phyloP scores from a whole-genome alignment of 2,113 vertebrate genomes.

The Bubo bubo region DNA sequence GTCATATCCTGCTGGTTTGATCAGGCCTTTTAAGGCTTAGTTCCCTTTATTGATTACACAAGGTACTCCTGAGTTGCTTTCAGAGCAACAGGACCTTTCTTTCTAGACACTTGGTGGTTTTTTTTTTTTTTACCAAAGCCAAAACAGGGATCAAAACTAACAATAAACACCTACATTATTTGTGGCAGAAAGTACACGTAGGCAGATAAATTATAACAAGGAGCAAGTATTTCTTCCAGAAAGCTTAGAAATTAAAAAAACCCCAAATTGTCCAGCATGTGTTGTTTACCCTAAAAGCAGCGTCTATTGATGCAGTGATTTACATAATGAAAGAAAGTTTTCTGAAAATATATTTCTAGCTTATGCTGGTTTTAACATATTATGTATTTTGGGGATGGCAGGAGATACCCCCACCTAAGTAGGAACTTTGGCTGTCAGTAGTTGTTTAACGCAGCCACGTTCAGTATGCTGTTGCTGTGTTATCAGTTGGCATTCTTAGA shows the following conservation, averaged over 20 bases:
- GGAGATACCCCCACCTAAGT: neutral
- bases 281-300: neutral
- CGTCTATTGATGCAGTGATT: neutral
- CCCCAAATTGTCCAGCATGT: neutral
- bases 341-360: neutral
- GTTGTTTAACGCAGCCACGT: neutral
- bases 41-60: neutral
- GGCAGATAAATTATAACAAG: conserved; percentile 9
- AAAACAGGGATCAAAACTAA: conserved; percentile 23
- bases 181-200: neutral
- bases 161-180: neutral
- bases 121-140: neutral
- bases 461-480: neutral
- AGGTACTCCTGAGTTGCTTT: neutral
- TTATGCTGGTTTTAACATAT: neutral
- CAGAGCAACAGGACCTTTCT: neutral
- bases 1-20: conserved; percentile 45
- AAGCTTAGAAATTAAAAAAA: neutral
- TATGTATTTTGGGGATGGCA: neutral
- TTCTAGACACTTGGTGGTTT: neutral
- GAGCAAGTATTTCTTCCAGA: neutral
- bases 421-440: neutral
- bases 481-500: neutral
- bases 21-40: neutral
- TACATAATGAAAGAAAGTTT: neutral